Evolutionary conservation across 2,888 invertebrate genomes (phyloP).

Genomic region (Hydrotaea diabolus): DNA sequence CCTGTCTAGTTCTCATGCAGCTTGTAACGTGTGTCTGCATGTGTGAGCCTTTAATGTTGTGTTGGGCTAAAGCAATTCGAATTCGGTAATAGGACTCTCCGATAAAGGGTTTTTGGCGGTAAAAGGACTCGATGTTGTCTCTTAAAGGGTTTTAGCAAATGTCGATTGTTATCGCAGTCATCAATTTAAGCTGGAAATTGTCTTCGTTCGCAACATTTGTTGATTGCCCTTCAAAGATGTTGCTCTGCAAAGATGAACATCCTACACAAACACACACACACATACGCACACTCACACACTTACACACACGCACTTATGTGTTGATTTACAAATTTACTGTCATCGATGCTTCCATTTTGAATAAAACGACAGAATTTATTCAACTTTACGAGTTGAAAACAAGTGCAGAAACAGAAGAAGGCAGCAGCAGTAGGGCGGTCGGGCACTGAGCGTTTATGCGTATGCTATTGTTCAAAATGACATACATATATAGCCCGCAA

Average conservation of each 20-base stretch:
- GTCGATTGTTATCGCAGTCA: conserved; percentile 61
- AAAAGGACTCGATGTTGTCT: conserved; percentile 49
- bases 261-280: neutral
- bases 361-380: neutral
- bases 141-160: conserved; percentile 60
- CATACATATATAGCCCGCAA: too few species aligned
- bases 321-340: neutral
- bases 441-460: too few species aligned
- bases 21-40: neutral
- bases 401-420: neutral
- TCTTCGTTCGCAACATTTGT: conserved; percentile 43
- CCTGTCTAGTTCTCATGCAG: neutral
- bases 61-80: conserved; percentile 3
- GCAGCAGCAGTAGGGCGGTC: neutral
- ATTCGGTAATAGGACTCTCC: conserved; percentile 27
- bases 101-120: conserved; percentile 42
- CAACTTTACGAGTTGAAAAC: neutral
- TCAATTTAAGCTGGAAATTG: conserved; percentile 60
- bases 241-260: conserved; percentile 1
- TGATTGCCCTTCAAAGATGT: conserved; percentile 50
- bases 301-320: conserved; percentile 4
- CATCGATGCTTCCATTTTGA: neutral
- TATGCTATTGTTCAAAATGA: too few species aligned
- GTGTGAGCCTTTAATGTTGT: conserved; percentile 27
- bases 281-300: neutral